These are phyloP conservation scores for Sylvia borin DNA, from an alignment of 2,797 vertebrate species.

Conservation along the genomic window DNA sequence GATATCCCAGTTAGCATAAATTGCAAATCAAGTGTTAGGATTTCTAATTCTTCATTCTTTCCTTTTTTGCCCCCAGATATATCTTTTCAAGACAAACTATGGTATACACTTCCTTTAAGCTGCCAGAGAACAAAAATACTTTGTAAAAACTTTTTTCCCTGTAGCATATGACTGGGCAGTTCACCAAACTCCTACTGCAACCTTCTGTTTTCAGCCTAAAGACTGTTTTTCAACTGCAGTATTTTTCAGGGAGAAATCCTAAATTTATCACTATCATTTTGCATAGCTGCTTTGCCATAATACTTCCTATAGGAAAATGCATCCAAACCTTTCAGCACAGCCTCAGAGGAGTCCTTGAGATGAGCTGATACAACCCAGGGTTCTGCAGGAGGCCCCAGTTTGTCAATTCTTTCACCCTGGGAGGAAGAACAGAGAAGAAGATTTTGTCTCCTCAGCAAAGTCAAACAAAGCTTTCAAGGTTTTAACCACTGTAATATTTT, in stretches of 20 bases:
- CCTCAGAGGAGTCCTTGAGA: slow-evolving; percentile 59
- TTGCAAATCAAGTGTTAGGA: background rate
- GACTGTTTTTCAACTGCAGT: background rate
- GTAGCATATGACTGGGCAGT: background rate
- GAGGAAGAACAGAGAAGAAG: background rate
- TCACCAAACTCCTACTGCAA: background rate
- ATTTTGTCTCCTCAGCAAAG: background rate
- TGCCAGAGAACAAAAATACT: background rate
- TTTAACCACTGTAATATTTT: background rate
- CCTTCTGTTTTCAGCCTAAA: background rate
- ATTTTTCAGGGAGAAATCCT: background rate
- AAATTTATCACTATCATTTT: background rate
- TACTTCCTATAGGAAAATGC: background rate
- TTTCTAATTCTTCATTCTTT: background rate
- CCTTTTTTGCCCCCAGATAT: background rate
- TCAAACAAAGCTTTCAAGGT: background rate
- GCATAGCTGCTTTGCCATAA: background rate
- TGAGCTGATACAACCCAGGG: slow-evolving; percentile 72
- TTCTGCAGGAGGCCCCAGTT: slow-evolving; percentile 66
- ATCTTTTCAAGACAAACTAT: background rate
- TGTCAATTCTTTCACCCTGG: slow-evolving; percentile 68
- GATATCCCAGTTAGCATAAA: background rate
- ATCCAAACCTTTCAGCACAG: slow-evolving; percentile 71
- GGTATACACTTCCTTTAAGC: background rate
- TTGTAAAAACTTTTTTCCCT: background rate